phyloP scores from a whole-genome alignment of 2,888 invertebrate species.

The Trissonchulus latispiculum region DNA sequence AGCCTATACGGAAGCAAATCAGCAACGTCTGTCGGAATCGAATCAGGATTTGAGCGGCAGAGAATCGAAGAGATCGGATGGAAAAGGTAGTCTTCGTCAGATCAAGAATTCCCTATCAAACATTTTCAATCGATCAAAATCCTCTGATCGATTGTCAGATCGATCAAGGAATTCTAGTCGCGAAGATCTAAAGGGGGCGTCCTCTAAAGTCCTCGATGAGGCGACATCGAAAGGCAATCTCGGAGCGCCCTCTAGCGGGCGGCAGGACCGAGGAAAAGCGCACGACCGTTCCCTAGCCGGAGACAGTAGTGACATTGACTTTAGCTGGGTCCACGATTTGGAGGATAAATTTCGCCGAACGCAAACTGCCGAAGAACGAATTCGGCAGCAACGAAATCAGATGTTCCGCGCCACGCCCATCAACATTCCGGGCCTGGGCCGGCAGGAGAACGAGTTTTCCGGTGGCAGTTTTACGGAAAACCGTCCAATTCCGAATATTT shows the following conservation, averaged over 20 bases:
- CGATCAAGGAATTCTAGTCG: background rate
- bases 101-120: background rate
- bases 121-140: background rate
- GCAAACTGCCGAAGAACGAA: conserved; percentile 14
- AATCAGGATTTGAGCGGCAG: background rate
- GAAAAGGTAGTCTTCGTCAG: background rate
- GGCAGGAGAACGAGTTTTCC: background rate
- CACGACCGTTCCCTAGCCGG: background rate
- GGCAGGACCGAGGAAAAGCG: too few species aligned
- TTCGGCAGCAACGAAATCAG: background rate
- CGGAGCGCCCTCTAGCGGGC: background rate
- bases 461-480: background rate
- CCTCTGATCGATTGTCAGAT: background rate
- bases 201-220: background rate
- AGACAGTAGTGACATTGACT: conserved; percentile 14
- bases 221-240: background rate
- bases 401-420: background rate
- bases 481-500: background rate
- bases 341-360: conserved; percentile 18
- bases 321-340: conserved; percentile 24
- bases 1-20: conserved; percentile 1
- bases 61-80: background rate
- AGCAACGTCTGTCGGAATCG: background rate
- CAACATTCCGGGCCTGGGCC: background rate
- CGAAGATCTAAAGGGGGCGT: background rate